A percentile compares a stretch with the other conserved stretches of the same genome.
phyloP scores from a whole-genome alignment of 2,888 invertebrate genomes.

The Tuta absoluta region DNA sequence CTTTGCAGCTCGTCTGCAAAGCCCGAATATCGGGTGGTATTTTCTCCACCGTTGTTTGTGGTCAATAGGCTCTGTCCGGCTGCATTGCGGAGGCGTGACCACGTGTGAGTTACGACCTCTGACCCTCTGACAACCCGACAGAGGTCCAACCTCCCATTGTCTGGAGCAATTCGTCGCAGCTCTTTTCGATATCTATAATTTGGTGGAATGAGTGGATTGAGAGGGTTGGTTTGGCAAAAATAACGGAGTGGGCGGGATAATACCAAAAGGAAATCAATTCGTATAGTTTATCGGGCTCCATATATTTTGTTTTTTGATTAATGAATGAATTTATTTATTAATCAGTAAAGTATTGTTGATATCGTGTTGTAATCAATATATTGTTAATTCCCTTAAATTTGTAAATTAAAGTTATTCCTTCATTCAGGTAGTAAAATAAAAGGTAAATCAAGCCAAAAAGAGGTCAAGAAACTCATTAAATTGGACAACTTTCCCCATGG shows the following conservation, averaged over 20 bases:
- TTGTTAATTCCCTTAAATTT: no score
- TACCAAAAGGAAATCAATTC: no score
- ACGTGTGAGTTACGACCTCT: conserved; percentile 12
- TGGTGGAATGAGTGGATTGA: not conserved
- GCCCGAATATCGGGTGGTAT: conserved; percentile 1
- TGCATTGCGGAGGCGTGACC: conserved; percentile 1
- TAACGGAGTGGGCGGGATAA: not conserved
- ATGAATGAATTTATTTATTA: no score
- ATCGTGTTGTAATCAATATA: no score
- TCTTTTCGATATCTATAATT: conserved; percentile 4
- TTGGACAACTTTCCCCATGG: no score
- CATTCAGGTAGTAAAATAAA: no score
- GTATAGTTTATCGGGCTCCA: no score
- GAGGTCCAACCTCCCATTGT: conserved; percentile 10
- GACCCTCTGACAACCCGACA: not conserved
- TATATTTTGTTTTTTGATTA: no score
- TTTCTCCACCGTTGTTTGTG: not conserved
- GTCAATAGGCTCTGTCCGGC: conserved; percentile 16
- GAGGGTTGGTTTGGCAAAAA: not conserved
- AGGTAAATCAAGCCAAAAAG: no score
- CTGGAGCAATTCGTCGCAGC: not conserved
- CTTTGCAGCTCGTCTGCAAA: not conserved
- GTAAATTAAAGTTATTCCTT: no score
- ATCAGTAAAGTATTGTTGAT: no score
- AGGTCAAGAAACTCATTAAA: no score